Base-by-base conservation (phyloP, 2,888 invertebrate species). In the Hyppa rectilinea region DNA sequence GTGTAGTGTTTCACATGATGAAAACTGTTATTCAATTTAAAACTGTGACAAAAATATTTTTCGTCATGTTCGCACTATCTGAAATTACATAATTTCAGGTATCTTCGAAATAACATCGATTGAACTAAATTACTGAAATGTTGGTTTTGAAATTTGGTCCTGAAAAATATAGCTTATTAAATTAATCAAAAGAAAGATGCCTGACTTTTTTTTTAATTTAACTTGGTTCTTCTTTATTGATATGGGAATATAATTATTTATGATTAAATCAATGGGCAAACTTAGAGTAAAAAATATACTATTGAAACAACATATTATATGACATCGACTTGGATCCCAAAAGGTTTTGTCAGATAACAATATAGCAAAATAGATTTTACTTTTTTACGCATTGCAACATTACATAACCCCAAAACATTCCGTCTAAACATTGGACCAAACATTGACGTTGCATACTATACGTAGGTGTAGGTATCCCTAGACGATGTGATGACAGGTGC, bases 401-500 rank as follows among this genome's bases (percentile, higher is more conserved):
- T n/a, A 43, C 4, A 31, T 20, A 40, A 67, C 20, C 26, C n/a
- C n/a, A n/a, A 23, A 53, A 47, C 17, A 12, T 50, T 20, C 4
- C 12, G 1, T 29, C 14, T 20, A 9, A 26, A 52, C 5, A 52
- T 40, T 12, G 14, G 6, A n/a, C 7, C 20, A 23, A 58, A 7
- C 12, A 43, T 52, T n/a, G 31, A 49, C 10, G 29, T 59, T 31
- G n/a, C n/a, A 31, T 38, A 38, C 23, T 56, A 12, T 36, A 71
- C 17, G 4, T 38, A 23, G 14, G 7, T 17, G 10, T n/a, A n/a
- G n/a, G n/a, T 40, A 45, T 43, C 31, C 34, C 3, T 66, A 36
- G 53, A 56, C 2, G n/a, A 55, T 45, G 20, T 64, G 64, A 53
- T 67, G 72, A 81, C 60, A 81, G 67, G 72, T 77, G 66, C 34